Evolutionary conservation across 1,140 invertebrate species (phyloP), one percentile per base, ranked within the genome.

Genomic region (Mamestra configurata): DNA sequence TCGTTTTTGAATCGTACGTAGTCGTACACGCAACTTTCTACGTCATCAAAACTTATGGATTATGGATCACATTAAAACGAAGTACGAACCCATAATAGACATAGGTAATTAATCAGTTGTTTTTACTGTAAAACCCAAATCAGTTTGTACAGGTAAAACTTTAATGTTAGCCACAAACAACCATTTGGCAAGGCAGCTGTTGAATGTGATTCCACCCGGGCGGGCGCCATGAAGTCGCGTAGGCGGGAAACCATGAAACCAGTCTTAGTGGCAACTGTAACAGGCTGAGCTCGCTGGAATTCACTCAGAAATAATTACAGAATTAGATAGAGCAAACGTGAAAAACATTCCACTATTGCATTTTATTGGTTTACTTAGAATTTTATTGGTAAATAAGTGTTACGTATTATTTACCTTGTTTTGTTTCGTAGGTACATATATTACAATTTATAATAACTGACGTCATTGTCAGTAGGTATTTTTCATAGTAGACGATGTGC

Each of bases 221-320:
- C 93, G 93, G 93, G 93, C 93, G 93, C 92, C 92, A 91, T 85
- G 77, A 87, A 89, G 92, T 94, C 93, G 93, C 91, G 92, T 94
- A 88, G 93, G 92, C 91, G 93, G 92, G 92, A 93, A 93, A 93
- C 91, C 93, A 91, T 92, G 92, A 93, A 94, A 94, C 93, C 93
- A 91, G 92, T 94, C 91, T 92, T 91, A 82, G 87, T 88, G 81
- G 84, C 88, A 82, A 92, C 85, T 88, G 85, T 88, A 73, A 15
- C 71, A 75, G 43, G 70, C 66, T 55, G 20, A 27, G 40, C 49
- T 55, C 22, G 20, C 73, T 64, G 40, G 73, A 73, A 40, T 76
- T 59, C 10, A 76, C 40, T 49, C 51, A 61, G 35, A 71, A 51
- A 70, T 51, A 43, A 53, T 71, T 6, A 51, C n/a, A 13, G 68